phyloP scores from a whole-genome alignment of 2,888 invertebrate species.

The Apoda limacodes region DNA sequence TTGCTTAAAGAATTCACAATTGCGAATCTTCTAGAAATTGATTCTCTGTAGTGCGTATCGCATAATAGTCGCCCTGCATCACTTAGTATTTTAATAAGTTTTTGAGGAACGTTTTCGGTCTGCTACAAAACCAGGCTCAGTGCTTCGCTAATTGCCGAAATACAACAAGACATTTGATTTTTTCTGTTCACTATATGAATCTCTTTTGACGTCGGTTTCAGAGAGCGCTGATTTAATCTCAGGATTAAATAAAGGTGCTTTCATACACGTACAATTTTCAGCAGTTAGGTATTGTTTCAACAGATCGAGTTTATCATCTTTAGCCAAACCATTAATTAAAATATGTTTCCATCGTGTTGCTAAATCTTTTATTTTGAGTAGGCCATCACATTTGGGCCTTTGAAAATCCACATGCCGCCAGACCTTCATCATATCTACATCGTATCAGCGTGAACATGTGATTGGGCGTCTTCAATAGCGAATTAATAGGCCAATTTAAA shows the following conservation, averaged over 20 bases:
- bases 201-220: slow-evolving; percentile 12
- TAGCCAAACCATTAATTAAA: slow-evolving; percentile 7
- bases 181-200: slow-evolving; percentile 12
- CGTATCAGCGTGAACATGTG: no score
- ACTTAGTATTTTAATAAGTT: slow-evolving; percentile 10
- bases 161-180: slow-evolving; percentile 13
- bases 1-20: slow-evolving; percentile 10
- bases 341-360: slow-evolving; percentile 9
- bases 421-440: no score
- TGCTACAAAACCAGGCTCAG: slow-evolving; percentile 6
- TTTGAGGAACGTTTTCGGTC: slow-evolving; percentile 3
- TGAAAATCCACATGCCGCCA: no score
- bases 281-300: no score
- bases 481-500: no score
- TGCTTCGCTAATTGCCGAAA: slow-evolving; percentile 13
- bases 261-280: slow-evolving; percentile 14
- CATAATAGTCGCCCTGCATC: slow-evolving; percentile 17
- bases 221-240: slow-evolving; percentile 15
- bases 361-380: no score
- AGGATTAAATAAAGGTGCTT: slow-evolving; percentile 14
- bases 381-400: no score
- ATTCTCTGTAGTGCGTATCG: slow-evolving; percentile 13
- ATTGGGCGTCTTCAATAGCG: no score
- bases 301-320: slow-evolving; percentile 4
- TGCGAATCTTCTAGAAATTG: slow-evolving; percentile 8